phyloP scores from a whole-genome alignment of 2,797 vertebrate species.

The Poecilia velifera region DNA sequence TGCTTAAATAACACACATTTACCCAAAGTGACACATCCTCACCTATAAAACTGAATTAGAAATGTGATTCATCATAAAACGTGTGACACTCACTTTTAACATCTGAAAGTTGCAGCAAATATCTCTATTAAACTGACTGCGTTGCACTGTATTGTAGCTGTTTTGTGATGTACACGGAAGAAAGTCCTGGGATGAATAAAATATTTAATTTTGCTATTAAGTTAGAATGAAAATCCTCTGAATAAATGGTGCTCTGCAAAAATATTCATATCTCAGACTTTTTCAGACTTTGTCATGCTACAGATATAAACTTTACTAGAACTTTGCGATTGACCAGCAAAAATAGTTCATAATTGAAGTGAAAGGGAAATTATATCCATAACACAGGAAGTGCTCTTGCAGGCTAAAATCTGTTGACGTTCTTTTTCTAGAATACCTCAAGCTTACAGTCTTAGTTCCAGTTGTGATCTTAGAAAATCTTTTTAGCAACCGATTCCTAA shows the following conservation, averaged over 20 bases:
- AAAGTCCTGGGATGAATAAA: neutral
- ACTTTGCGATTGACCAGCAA: neutral
- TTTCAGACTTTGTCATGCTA: neutral
- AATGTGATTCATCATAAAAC: neutral
- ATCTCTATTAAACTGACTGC: neutral
- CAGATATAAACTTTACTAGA: neutral
- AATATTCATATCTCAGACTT: neutral
- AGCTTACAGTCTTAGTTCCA: neutral
- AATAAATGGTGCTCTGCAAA: neutral
- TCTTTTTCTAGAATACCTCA: neutral
- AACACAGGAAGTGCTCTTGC: neutral
- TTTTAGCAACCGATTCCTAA: neutral
- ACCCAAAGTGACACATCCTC: neutral
- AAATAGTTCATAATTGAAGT: neutral
- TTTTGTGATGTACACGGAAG: neutral
- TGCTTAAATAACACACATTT: conserved; percentile 22
- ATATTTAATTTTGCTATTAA: neutral
- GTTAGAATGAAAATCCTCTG: neutral
- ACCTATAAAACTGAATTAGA: neutral
- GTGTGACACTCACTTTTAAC: neutral
- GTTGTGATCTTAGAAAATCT: neutral
- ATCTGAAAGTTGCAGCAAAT: neutral
- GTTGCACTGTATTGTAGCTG: neutral
- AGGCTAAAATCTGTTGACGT: neutral
- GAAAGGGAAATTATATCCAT: neutral